Evolutionary conservation across 2,888 invertebrate genomes (phyloP), one percentile per base, ranked within the genome.

Genomic region (Pomacea canaliculata): DNA sequence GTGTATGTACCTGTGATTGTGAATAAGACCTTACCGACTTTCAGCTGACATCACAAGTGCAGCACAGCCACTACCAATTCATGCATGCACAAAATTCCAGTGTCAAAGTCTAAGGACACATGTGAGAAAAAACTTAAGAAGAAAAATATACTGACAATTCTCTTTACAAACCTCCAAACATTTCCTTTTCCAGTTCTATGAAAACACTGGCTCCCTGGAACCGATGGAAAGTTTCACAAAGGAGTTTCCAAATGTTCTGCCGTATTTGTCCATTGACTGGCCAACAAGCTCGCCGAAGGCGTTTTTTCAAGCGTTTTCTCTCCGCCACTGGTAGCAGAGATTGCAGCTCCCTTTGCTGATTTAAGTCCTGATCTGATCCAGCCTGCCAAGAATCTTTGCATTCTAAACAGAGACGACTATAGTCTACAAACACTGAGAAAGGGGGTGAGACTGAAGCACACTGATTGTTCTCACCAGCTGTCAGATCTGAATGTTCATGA

Each of bases 161-260:
- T 12, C 27, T 23, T 2, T 27, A n/a, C 18, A 72, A 23, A 75
- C 70, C 59, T 68, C 56, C 73, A 65, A 69, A 83, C 27, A 84
- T 72, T 48, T 83, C 82, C 49, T 77, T 78, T 70, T 83, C 83
- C 83, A 81, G 81, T 77, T 85, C 82, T 92, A 93, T 85, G 51
- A 73, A 79, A 46, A 79, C 49, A n/a, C n/a, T 59, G 56, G 73
- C 75, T 68, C 63, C 70, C 77, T 66, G 73, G 71, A 76, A 73
- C 71, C 63, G 66, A 56, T 73, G 67, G n/a, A 73, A 59, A 27
- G 65, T 51, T 23, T 49, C 67, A 27, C 73, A 73, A 51, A 73
- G 66, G 19, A 56, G n/a, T 46, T 19, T 51, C 73, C 73, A 73
- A 51, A 67, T 66, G 46, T 18, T 66, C n/a, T 48, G 65, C 18